A percentile compares a stretch with the other conserved stretches of the same genome.
Evolutionary conservation across 1,140 invertebrate species (phyloP).

Genomic region (Melitaea cinxia): DNA sequence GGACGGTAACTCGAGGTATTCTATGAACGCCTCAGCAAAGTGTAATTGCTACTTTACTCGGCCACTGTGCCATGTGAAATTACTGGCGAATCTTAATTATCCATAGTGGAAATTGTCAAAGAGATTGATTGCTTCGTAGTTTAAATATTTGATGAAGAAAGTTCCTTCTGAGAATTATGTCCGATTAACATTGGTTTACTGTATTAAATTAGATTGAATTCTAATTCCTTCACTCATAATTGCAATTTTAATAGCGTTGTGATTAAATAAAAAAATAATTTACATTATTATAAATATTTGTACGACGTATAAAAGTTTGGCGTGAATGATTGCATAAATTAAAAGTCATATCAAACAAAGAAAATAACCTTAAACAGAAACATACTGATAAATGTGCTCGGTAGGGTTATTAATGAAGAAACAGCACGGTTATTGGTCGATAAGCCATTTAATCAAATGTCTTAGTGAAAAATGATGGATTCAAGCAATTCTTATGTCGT

Average conservation of each 20-base stretch:
- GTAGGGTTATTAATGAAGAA: neutral
- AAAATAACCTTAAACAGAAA: neutral
- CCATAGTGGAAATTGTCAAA: constrained; percentile 33
- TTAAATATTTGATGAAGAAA: constrained; percentile 27
- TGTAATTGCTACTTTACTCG: constrained; percentile 39
- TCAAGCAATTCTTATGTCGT: neutral
- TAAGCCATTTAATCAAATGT: neutral
- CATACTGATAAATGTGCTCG: neutral
- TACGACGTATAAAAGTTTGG: too few species aligned
- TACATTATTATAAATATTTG: too few species aligned
- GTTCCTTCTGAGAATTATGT: too few species aligned
- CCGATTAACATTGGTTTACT: too few species aligned
- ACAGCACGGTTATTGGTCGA: neutral
- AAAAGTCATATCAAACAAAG: too few species aligned
- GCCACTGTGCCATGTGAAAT: constrained; percentile 54
- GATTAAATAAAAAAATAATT: too few species aligned
- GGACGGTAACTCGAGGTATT: constrained; percentile 33
- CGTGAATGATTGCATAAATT: too few species aligned
- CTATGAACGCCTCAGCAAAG: constrained; percentile 42
- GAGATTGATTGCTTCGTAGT: constrained; percentile 20
- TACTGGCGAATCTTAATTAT: constrained; percentile 43
- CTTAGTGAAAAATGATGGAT: constrained; percentile 8
- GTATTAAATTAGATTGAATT: too few species aligned
- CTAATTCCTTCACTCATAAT: too few species aligned
- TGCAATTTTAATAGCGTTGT: too few species aligned